Base-by-base conservation (phyloP, 2,113 vertebrate species). In the Heterotilapia buettikoferi region DNA sequence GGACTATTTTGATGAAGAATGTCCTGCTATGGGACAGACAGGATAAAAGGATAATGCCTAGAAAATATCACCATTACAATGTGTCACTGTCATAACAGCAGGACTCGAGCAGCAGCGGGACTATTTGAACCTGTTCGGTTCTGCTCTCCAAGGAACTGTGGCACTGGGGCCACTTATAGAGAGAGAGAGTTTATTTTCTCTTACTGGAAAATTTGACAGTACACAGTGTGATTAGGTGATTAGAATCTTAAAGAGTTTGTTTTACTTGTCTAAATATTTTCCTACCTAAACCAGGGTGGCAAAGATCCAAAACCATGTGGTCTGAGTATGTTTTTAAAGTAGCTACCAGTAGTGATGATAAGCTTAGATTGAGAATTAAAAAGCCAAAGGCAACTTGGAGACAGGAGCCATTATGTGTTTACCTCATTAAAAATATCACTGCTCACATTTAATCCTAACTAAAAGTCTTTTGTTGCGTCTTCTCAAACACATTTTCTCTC, bases 21-120 rank as follows among this genome's bases (percentile, higher is more conserved):
- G 86, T 89, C 82, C 50, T 29, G 54, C 82, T 79, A 36, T 82
- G 71, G 85, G 81, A 92, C 59, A 78, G 88, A 88, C 82, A 26
- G 89, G 91, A 95, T 94, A 88, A 96, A 92, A 92, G 84, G 88
- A 84, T 92, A 95, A 94, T 94, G 85, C 88, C 87, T 90, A 31
- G 43, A 93, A 92, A 91, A 84, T 92, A 92, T 92, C 83, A 76
- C 85, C 91, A 93, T 94, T 91, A 89, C 84, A 83, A 89, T 95
- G 79, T 71, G 92, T 95, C 93, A 93, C 90, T 95, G 93, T 94
- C 89, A 87, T 31, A 90, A 80, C 54, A 79, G 88, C 3, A 2
- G 78, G 80, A 91, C 33, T 38, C 29, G 73, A 83, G 87, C 83
- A 84, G 86, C 90, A 33, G 83, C 0, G 53, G 87, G 86, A 87